Conservation (phyloP, 2,888 invertebrate species). For the Physocephala rufipes region DNA sequence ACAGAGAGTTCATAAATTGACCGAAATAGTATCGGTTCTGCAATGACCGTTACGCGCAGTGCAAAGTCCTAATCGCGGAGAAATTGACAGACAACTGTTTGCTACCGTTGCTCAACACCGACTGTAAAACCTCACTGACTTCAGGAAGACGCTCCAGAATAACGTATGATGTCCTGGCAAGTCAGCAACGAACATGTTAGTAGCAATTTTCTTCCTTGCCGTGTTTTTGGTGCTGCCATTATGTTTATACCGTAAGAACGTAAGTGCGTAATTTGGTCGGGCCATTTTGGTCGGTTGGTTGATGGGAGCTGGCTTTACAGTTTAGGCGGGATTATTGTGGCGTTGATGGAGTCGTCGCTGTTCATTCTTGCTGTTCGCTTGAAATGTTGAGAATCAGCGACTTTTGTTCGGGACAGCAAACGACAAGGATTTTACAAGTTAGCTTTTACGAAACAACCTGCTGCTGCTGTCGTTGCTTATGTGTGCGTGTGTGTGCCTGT, state of each 20-base stretch:
- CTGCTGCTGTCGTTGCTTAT: neutral
- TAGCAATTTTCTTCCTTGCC: conserved; percentile 42
- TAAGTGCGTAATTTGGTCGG: too few species aligned
- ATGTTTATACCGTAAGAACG: neutral
- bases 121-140: conserved; percentile 18
- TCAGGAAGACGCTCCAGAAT: too few species aligned
- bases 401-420: too few species aligned
- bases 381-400: too few species aligned
- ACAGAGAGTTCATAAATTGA: too few species aligned
- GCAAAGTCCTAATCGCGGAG: conserved; percentile 57
- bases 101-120: conserved; percentile 35
- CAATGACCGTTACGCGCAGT: conserved; percentile 51
- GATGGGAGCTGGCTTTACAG: too few species aligned
- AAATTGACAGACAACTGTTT: conserved; percentile 57
- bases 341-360: too few species aligned
- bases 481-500: neutral
- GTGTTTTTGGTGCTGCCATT: conserved; percentile 31
- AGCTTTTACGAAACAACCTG: too few species aligned
- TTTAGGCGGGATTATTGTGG: too few species aligned
- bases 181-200: conserved; percentile 25
- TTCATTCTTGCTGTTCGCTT: too few species aligned
- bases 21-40: neutral
- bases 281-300: too few species aligned
- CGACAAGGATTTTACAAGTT: too few species aligned
- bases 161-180: neutral